phyloP scores from a whole-genome alignment of 2,888 invertebrate species.

The Cryptops parisi region DNA sequence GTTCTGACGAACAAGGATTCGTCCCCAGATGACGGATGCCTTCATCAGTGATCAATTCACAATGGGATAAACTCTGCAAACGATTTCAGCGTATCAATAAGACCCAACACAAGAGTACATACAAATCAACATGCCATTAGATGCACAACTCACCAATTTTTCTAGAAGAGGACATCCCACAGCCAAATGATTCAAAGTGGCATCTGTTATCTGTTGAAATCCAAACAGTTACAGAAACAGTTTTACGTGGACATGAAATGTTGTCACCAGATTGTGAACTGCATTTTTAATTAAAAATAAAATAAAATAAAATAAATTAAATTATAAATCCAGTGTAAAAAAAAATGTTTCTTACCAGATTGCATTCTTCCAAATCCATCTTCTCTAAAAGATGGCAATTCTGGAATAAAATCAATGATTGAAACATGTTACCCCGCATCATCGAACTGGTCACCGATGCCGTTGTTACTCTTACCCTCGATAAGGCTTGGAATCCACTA shows the following conservation, averaged over 20 bases:
- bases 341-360: constrained; percentile 46
- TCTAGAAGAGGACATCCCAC: constrained; percentile 90
- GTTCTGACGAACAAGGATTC: constrained; percentile 87
- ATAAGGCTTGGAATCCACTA: constrained; percentile 86
- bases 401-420: constrained; percentile 37
- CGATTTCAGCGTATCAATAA: background rate
- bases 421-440: background rate
- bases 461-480: constrained; percentile 50
- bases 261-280: background rate
- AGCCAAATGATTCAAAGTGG: constrained; percentile 80
- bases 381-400: constrained; percentile 86
- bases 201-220: constrained; percentile 60
- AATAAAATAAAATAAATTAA: background rate
- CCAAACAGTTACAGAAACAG: background rate
- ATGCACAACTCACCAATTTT: constrained; percentile 57
- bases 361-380: constrained; percentile 97
- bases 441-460: background rate
- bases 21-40: constrained; percentile 88
- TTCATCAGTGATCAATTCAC: constrained; percentile 96
- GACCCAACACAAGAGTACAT: background rate
- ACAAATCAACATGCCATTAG: background rate
- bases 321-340: no score
- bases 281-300: background rate
- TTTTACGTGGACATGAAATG: constrained; percentile 1
- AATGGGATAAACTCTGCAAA: constrained; percentile 85